A percentile compares a stretch with the other conserved stretches of the same genome.
Conservation (phyloP, 2,888 invertebrate species). For the Selenia dentaria region DNA sequence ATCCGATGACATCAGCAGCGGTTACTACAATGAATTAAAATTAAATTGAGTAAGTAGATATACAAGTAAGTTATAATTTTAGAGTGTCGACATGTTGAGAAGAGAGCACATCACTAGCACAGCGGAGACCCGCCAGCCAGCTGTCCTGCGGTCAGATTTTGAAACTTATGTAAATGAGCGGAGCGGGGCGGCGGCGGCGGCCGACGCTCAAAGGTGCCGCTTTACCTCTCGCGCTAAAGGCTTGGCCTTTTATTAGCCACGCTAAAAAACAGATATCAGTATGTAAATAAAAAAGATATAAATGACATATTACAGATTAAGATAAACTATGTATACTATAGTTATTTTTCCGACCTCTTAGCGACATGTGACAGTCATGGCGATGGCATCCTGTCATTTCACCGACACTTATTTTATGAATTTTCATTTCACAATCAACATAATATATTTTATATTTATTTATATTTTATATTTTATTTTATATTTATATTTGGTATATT, state of each 20-base stretch:
- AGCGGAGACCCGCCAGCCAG: slow-evolving; percentile 49
- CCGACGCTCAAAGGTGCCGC: slow-evolving; percentile 60
- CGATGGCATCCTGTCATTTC: too few relatives aligned
- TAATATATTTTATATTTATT: too few relatives aligned
- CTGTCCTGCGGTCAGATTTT: slow-evolving; percentile 59
- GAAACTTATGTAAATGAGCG: slow-evolving; percentile 75
- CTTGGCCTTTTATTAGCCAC: slow-evolving; percentile 67
- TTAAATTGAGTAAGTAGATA: too few relatives aligned
- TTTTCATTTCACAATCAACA: too few relatives aligned
- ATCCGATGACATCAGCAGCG: too few relatives aligned
- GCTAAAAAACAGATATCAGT: slow-evolving; percentile 44
- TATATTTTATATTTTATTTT: too few relatives aligned
- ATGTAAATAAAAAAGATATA: slow-evolving; percentile 44
- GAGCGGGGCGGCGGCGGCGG: slow-evolving; percentile 36
- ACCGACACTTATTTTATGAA: too few relatives aligned
- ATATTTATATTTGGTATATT: too few relatives aligned
- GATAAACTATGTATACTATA: slow-evolving; percentile 27
- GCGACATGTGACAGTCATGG: too few relatives aligned
- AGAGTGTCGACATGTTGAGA: slow-evolving; percentile 51
- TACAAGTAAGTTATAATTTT: slow-evolving; percentile 33
- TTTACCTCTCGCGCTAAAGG: slow-evolving; percentile 55
- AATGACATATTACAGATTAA: slow-evolving; percentile 50
- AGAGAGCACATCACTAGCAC: slow-evolving; percentile 51
- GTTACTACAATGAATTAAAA: too few relatives aligned
- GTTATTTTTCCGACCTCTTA: too few relatives aligned